Evolutionary conservation across 2,888 invertebrate species (phyloP).

Genomic region (Nephrocerus scutellatus): DNA sequence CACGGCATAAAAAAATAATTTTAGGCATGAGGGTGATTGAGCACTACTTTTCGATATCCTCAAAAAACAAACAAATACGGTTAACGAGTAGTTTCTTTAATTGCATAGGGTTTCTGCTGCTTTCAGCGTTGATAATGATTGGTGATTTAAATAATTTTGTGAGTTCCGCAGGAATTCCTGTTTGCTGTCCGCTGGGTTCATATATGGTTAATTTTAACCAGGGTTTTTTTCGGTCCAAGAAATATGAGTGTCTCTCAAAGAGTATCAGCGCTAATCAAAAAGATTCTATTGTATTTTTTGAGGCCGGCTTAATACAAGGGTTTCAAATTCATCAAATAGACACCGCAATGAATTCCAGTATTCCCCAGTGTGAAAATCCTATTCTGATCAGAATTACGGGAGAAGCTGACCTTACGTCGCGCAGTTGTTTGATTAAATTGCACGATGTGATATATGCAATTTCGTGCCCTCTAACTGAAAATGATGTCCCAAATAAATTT

Average conservation of each 20-base stretch:
- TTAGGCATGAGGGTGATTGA: no score
- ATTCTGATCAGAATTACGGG: conserved; percentile 12
- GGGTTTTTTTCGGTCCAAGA: conserved; percentile 11
- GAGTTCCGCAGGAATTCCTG: conserved; percentile 13
- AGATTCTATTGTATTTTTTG: conserved; percentile 9
- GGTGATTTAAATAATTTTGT: no score
- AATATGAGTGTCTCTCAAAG: conserved; percentile 14
- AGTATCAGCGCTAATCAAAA: conserved; percentile 1
- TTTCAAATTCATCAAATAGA: conserved; percentile 17
- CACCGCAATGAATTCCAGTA: conserved; percentile 7
- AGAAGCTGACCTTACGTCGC: conserved; percentile 10
- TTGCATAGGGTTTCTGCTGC: conserved; percentile 2
- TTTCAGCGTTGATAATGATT: no score
- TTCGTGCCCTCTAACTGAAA: conserved; percentile 23
- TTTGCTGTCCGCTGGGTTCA: conserved; percentile 17
- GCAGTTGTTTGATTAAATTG: conserved; percentile 27
- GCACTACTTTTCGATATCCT: no score
- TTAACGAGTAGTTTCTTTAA: conserved; percentile 10
- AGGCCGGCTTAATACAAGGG: conserved; percentile 13
- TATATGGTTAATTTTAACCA: conserved; percentile 15
- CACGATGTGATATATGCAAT: conserved; percentile 26
- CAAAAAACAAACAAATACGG: no score
- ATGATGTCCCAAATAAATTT: conserved; percentile 23
- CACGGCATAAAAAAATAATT: no score
- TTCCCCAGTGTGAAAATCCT: conserved; percentile 18